Percentiles rank a stretch among this genome's conserved stretches.
Evolutionary conservation across 2,888 invertebrate genomes (phyloP).

Genomic region (Phengaris alcon): DNA sequence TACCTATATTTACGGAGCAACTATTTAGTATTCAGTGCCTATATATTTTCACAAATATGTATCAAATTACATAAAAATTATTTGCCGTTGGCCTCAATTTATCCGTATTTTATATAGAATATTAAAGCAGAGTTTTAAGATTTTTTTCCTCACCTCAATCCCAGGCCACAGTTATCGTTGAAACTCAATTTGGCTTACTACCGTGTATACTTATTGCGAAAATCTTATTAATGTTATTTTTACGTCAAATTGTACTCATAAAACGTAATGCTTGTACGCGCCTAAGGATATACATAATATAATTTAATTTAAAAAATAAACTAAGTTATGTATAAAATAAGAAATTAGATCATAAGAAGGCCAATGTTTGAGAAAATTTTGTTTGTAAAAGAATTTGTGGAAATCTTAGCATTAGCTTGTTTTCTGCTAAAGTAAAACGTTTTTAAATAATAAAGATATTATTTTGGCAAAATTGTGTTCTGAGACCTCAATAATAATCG

Average conservation of each 20-base stretch:
- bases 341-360: not conserved
- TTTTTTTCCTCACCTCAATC: constrained; percentile 16
- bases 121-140: not conserved
- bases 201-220: constrained; percentile 3
- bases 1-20: no score
- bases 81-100: constrained; percentile 1
- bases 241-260: not conserved
- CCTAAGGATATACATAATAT: constrained; percentile 3
- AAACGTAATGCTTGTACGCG: not conserved
- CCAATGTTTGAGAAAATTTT: not conserved
- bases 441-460: no score
- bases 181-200: constrained; percentile 6
- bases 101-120: constrained; percentile 8
- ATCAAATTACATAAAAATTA: not conserved
- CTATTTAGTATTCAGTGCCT: no score
- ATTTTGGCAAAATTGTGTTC: no score
- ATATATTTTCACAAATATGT: not conserved
- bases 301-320: not conserved
- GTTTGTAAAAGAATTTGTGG: not conserved
- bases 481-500: no score
- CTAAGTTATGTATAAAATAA: not conserved
- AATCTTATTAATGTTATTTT: constrained; percentile 13
- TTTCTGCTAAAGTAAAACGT: not conserved
- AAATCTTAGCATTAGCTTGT: not conserved
- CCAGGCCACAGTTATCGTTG: not conserved